Percentiles rank a stretch among this genome's conserved stretches.
phyloP scores from a whole-genome alignment of 2,888 invertebrate species.

The Hydropsyche betteni region DNA sequence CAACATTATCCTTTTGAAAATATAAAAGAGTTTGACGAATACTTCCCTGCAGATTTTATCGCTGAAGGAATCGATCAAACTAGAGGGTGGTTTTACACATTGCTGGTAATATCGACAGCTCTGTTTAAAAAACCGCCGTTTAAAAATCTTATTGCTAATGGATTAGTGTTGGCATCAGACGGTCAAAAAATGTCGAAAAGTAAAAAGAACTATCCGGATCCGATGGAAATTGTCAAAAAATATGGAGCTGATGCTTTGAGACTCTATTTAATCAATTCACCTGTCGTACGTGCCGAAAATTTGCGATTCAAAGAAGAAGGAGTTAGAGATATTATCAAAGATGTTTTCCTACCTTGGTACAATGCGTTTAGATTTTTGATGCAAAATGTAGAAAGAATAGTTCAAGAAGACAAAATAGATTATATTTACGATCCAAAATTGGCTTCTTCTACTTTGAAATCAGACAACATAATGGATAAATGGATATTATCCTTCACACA shows the following conservation, averaged over 20 bases:
- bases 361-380: constrained; percentile 92
- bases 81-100: constrained; percentile 98
- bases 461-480: constrained; percentile 90
- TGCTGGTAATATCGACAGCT: constrained; percentile 96
- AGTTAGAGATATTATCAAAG: constrained; percentile 94
- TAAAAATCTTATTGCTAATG: constrained; percentile 97
- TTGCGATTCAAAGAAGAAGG: constrained; percentile 97
- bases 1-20: constrained; percentile 96
- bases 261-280: constrained; percentile 96
- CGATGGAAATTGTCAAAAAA: constrained; percentile 86
- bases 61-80: constrained; percentile 99
- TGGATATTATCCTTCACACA: constrained; percentile 99
- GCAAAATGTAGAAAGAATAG: constrained; percentile 89
- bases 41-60: constrained; percentile 98
- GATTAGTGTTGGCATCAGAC: constrained; percentile 94
- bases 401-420: constrained; percentile 70
- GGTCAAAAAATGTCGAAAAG: constrained; percentile 99
- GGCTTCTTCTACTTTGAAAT: constrained; percentile 53
- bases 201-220: constrained; percentile 99
- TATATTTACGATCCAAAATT: constrained; percentile 68
- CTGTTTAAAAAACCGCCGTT: constrained; percentile 96
- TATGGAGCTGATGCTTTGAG: constrained; percentile 98
- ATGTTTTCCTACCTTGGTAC: constrained; percentile 97
- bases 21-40: constrained; percentile 84
- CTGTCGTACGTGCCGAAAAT: constrained; percentile 97